Evolutionary conservation across 2,113 vertebrate genomes (phyloP).

Genomic region (Spea bombifrons): DNA sequence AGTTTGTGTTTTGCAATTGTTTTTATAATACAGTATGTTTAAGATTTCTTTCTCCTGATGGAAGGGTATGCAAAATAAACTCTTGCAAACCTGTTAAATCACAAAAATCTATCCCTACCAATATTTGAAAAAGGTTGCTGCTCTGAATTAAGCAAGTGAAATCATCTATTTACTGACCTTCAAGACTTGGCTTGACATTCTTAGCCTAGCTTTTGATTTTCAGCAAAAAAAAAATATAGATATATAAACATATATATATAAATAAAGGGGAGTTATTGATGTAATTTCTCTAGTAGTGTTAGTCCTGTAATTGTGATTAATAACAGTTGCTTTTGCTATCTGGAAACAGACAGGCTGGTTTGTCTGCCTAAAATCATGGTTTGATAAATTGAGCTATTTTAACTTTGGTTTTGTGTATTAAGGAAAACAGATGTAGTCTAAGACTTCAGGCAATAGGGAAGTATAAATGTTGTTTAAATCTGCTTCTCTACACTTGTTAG

Average conservation of each 20-base stretch:
- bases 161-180: conserved; percentile 78
- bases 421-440: conserved; percentile 97
- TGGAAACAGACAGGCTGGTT: conserved; percentile 89
- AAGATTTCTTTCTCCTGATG: too few relatives aligned
- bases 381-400: conserved; percentile 96
- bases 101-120: too few relatives aligned
- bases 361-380: conserved; percentile 93
- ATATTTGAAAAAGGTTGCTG: conserved; percentile 37
- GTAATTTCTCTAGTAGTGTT: conserved; percentile 73
- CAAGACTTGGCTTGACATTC: conserved; percentile 69
- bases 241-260: too few relatives aligned
- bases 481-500: conserved; percentile 58
- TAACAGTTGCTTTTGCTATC: conserved; percentile 88
- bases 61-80: too few relatives aligned
- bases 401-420: conserved; percentile 85
- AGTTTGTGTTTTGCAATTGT: too few relatives aligned
- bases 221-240: conserved; percentile 49
- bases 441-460: conserved; percentile 80
- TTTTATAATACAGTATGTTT: too few relatives aligned
- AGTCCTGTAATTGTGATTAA: conserved; percentile 99
- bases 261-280: conserved; percentile 66
- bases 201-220: conserved; percentile 61
- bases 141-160: conserved; percentile 66
- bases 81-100: conserved; percentile 7
- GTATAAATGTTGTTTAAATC: conserved; percentile 78